A percentile compares a stretch with the other conserved stretches of the same genome.
phyloP scores from a whole-genome alignment of 2,113 vertebrate species.

The Lethenteron reissneri region DNA sequence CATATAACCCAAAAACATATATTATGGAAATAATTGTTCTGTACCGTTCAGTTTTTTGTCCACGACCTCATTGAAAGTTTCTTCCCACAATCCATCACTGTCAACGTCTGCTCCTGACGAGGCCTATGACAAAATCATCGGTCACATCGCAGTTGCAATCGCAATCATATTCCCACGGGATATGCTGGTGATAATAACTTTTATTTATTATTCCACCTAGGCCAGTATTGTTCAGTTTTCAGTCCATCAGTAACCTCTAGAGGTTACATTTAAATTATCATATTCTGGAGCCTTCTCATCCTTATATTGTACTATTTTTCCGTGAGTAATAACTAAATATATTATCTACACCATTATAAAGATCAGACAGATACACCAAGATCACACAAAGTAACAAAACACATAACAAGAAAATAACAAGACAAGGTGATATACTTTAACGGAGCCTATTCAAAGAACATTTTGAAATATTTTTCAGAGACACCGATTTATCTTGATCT shows the following conservation, averaged over 20 bases:
- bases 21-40: background rate
- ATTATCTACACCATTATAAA: too few relatives aligned
- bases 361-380: too few relatives aligned
- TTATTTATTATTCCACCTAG: background rate
- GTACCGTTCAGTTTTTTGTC: conserved; percentile 1
- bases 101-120: background rate
- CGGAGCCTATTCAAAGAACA: too few relatives aligned
- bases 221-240: background rate
- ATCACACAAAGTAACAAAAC: too few relatives aligned
- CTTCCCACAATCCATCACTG: conserved; percentile 4
- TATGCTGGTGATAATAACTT: background rate
- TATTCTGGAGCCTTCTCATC: background rate
- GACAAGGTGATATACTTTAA: too few relatives aligned
- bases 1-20: background rate
- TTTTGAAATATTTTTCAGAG: too few relatives aligned
- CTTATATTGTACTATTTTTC: too few relatives aligned
- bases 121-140: background rate
- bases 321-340: too few relatives aligned
- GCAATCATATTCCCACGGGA: background rate
- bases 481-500: too few relatives aligned
- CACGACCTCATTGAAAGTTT: background rate
- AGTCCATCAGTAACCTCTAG: background rate
- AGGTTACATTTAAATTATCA: background rate
- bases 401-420: too few relatives aligned
- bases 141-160: background rate